Evolutionary conservation across 2,113 vertebrate genomes (phyloP).

Genomic region (Rutilus rutilus): DNA sequence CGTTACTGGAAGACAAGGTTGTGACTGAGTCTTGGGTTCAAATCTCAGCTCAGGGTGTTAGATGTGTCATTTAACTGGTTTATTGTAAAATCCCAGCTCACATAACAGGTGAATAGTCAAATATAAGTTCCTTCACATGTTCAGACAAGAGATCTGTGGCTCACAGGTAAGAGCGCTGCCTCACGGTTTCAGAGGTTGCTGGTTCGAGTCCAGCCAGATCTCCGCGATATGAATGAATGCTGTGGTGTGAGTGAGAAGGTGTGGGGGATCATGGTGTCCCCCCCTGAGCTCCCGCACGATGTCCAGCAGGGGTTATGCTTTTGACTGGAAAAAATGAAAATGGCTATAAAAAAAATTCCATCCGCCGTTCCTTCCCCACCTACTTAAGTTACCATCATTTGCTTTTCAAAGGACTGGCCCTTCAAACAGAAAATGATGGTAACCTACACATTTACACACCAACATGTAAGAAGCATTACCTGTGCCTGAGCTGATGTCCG

Average conservation of each 20-base stretch:
- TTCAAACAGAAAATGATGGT: neutral
- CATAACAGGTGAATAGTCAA: neutral
- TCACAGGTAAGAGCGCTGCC: neutral
- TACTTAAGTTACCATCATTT: neutral
- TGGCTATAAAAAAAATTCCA: neutral
- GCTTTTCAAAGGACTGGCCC: neutral
- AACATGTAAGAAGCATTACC: neutral
- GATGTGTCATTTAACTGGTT: neutral
- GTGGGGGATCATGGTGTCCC: neutral
- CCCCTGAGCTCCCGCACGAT: neutral
- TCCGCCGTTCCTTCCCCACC: neutral
- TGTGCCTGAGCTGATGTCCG: neutral
- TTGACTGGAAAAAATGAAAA: neutral
- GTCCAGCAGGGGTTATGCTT: neutral
- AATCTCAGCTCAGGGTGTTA: neutral
- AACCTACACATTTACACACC: neutral
- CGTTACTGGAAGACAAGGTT: neutral
- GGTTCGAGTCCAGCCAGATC: neutral
- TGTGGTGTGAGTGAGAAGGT: too few species aligned
- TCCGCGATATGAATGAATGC: too few species aligned
- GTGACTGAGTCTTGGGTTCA: neutral
- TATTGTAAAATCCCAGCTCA: neutral
- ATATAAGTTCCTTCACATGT: neutral
- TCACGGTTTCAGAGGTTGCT: neutral
- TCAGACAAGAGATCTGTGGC: neutral